Conservation (phyloP, 2,113 vertebrate species). For the Lophotis ruficrista region DNA sequence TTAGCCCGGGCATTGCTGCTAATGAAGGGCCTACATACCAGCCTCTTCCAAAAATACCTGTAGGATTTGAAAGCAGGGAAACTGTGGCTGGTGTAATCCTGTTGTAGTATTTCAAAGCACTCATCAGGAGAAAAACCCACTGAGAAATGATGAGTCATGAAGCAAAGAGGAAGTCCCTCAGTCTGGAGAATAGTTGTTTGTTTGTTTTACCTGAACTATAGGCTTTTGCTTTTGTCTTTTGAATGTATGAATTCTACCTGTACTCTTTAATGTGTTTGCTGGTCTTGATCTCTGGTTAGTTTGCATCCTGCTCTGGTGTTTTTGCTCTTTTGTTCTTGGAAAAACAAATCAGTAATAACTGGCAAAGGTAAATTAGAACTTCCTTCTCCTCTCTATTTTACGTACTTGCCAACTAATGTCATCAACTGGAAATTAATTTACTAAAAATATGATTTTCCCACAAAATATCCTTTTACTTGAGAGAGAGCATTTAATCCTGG, state of each 20-base stretch:
- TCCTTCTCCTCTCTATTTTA: not conserved
- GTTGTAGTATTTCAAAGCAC: not conserved
- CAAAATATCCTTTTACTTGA: not conserved
- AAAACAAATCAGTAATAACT: not conserved
- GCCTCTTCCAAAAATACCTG: not conserved
- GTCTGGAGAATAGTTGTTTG: not conserved
- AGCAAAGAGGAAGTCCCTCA: not conserved
- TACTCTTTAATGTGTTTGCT: not conserved
- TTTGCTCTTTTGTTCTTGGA: not conserved
- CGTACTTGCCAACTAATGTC: not conserved
- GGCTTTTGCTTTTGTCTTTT: not conserved
- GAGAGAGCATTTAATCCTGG: not conserved
- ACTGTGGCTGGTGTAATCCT: conserved; percentile 3
- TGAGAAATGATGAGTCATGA: not conserved
- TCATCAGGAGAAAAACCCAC: not conserved
- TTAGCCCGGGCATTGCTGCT: not conserved
- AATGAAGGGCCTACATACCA: not conserved
- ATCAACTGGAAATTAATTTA: not conserved
- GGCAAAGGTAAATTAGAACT: not conserved
- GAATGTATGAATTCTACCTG: not conserved
- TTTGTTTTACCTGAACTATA: not conserved
- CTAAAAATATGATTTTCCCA: not conserved
- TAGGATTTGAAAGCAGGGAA: not conserved
- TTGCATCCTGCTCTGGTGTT: not conserved
- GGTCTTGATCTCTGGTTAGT: not conserved